Base-by-base conservation (phyloP, 2,888 invertebrate species). In the Hanleya hanleyi region DNA sequence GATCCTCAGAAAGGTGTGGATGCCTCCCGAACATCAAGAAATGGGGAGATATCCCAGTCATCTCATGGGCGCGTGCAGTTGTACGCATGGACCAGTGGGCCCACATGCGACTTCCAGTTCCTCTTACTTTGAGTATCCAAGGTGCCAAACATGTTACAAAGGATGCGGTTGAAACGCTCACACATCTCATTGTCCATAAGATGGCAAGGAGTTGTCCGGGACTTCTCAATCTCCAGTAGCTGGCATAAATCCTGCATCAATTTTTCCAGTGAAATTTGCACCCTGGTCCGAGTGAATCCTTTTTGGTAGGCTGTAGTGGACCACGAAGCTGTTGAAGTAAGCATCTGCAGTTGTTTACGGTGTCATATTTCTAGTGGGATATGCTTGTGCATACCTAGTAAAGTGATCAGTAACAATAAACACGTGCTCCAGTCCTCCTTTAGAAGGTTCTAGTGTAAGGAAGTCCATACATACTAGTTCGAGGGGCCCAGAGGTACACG, bases 321-420 rank as follows among this genome's bases (percentile, higher is more conserved):
- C n/a, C n/a, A n/a, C n/a, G n/a, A n/a, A n/a, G n/a, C n/a, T n/a
- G n/a, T n/a, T n/a, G n/a, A 65, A 64, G 9, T 77, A 62, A 22
- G 65, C 74, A 49, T 70, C 70, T 38, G 79, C 77, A 37, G 75
- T 75, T 18, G 73, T 75, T 1, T 41, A 36, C 0, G 76, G 74
- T 1, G 67, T 62, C 51, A 74, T 71, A n/a, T n/a, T n/a, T n/a
- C n/a, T n/a, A n/a, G n/a, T n/a, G n/a, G n/a, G n/a, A n/a, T n/a
- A n/a, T n/a, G n/a, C n/a, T n/a, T n/a, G n/a, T n/a, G n/a, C n/a
- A n/a, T n/a, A n/a, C n/a, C n/a, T n/a, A n/a, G n/a, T 77, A 41
- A 78, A 78, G 26, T 69, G 69, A 37, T 79, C 75, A 0, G 76
- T 79, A 15, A 77, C 67, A 0, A 77, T 69, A n/a, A 79, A 37